Evolutionary conservation across 2,113 vertebrate species (phyloP), one percentile per base, ranked within the genome.

Genomic region (Hirundichthys speculiger): DNA sequence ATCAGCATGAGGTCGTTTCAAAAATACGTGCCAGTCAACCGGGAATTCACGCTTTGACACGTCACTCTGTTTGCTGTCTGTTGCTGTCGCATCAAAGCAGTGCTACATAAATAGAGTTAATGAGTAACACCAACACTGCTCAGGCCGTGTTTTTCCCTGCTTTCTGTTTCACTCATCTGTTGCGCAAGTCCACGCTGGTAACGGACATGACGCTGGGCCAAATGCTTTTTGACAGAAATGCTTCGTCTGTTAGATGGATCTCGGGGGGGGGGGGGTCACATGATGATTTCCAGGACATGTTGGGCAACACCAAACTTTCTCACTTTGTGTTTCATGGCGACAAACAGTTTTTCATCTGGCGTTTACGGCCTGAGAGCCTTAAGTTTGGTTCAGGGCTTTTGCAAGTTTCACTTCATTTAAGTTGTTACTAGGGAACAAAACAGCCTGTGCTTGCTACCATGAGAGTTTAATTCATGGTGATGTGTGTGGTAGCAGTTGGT

Each of bases 141-240:
- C 22, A 34, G 19, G 5, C 52, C 39, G 34, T 27, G 16, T 48
- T 54, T 34, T 15, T 47, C 7, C 16, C 7, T 21, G 38, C 41
- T 77, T 62, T 77, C 53, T 63, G 22, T 72, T 81, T 81, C 47
- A 47, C 8, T 38, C 34, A 4, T 54, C 15, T 25, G 24, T 61
- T 43, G 24, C 56, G 22, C 62, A 18, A 30, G 65, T 43, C 15
- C 59, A 25, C 0, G 38, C 24, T 41, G 19, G 40, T n/a, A 45
- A 46, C 42, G 57, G 27, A 43, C 13, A 0, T 27, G 52, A 67
- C 77, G 73, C 38, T 11, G 62, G 63, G 57, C 30, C 57, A 53
- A 15, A 18, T 20, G 3, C 1, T 24, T 39, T 41, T 49, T 5
- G 24, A 20, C 3, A 20, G 27, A 59, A 50, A 45, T 22, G 3